A percentile compares a stretch with the other conserved stretches of the same genome.
These are phyloP conservation scores for Marasmarcha lunaedactyla DNA, from an alignment of 2,888 invertebrate genomes.

Conservation along the genomic window DNA sequence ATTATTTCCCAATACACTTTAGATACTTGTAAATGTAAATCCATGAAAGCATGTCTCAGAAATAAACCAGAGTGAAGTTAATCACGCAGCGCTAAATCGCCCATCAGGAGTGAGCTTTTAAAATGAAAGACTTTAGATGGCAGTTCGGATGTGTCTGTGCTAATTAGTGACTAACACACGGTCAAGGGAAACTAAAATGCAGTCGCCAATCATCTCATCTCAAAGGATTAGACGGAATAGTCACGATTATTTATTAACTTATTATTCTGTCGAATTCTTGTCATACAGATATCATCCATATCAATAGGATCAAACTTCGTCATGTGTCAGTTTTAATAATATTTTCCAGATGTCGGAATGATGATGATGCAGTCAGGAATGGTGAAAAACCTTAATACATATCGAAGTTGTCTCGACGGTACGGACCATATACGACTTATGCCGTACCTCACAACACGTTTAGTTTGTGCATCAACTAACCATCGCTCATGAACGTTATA, in stretches of 20 bases:
- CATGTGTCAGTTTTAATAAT: constrained; percentile 70
- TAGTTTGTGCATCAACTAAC: constrained; percentile 67
- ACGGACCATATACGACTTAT: constrained; percentile 68
- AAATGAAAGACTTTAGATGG: constrained; percentile 51
- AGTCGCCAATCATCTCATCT: constrained; percentile 46
- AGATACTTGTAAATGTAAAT: constrained; percentile 41
- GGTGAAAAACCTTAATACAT: constrained; percentile 89
- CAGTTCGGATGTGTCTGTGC: constrained; percentile 62
- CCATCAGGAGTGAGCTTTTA: constrained; percentile 51
- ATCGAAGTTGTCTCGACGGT: constrained; percentile 84
- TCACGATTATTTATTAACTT: constrained; percentile 23
- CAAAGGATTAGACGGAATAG: constrained; percentile 41
- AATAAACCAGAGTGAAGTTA: constrained; percentile 43
- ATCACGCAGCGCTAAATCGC: constrained; percentile 38
- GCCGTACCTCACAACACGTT: constrained; percentile 59
- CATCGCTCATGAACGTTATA: constrained; percentile 45
- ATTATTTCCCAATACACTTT: constrained; percentile 50
- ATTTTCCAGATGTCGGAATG: constrained; percentile 95
- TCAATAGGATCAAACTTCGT: constrained; percentile 43
- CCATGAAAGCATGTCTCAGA: constrained; percentile 71
- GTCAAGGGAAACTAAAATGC: constrained; percentile 34
- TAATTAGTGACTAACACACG: constrained; percentile 57
- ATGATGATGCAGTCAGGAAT: constrained; percentile 97
- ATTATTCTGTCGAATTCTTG: constrained; percentile 27
- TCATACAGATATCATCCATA: constrained; percentile 20